These are phyloP conservation scores for Periplaneta americana DNA, from an alignment of 1,140 invertebrate genomes.

Conservation along the genomic window DNA sequence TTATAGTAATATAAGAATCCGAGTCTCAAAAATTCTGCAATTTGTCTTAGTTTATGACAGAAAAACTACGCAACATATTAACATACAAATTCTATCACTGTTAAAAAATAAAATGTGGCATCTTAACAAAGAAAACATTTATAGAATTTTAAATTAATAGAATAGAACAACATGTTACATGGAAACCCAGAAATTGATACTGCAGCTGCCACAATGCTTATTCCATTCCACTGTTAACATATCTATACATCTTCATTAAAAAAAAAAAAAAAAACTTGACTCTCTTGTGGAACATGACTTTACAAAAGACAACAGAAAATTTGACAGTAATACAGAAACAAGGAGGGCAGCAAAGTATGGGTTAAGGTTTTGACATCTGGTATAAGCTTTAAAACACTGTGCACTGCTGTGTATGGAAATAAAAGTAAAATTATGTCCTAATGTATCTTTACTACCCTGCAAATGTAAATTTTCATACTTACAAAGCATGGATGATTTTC, in stretches of 20 bases:
- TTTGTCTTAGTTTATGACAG: neutral
- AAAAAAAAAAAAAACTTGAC: neutral
- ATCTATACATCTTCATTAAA: neutral
- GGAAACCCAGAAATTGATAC: neutral
- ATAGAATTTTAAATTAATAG: neutral
- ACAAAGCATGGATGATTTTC: neutral
- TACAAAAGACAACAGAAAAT: neutral
- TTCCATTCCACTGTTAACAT: neutral
- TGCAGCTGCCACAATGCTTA: neutral
- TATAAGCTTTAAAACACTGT: neutral
- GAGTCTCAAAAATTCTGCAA: neutral
- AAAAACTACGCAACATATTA: neutral
- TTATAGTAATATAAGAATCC: neutral
- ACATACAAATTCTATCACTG: neutral
- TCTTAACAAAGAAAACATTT: neutral
- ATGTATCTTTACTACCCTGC: neutral
- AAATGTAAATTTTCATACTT: neutral
- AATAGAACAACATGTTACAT: neutral
- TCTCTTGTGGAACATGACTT: neutral
- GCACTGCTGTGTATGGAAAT: neutral
- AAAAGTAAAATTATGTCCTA: neutral
- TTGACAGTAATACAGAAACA: neutral
- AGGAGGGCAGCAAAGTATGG: neutral
- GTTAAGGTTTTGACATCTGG: neutral
- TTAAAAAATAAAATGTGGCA: neutral